phyloP scores from a whole-genome alignment of 2,888 invertebrate species.

The Caenorhabditis sinica region DNA sequence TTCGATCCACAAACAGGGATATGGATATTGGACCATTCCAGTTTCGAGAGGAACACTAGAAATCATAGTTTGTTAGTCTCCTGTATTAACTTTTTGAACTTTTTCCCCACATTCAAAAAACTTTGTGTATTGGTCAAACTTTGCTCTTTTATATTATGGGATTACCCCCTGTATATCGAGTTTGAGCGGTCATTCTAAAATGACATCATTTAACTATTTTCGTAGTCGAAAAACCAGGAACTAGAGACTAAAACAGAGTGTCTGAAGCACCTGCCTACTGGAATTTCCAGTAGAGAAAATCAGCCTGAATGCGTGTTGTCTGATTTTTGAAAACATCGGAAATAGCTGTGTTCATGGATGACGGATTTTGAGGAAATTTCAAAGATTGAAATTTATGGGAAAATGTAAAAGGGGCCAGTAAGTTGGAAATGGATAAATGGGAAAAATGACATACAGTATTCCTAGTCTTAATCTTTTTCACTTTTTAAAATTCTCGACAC shows the following conservation, averaged over 20 bases:
- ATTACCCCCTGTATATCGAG: background rate
- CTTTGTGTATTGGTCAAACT: conserved; percentile 2
- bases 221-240: background rate
- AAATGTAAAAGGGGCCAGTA: too few relatives aligned
- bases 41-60: conserved; percentile 64
- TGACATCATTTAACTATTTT: conserved; percentile 16
- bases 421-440: too few relatives aligned
- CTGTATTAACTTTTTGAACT: background rate
- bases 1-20: conserved; percentile 69
- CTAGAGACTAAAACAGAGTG: background rate
- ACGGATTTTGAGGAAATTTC: too few relatives aligned
- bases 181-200: background rate
- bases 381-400: too few relatives aligned
- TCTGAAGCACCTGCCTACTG: background rate
- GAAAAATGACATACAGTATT: too few relatives aligned
- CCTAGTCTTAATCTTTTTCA: too few relatives aligned
- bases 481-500: background rate
- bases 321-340: background rate
- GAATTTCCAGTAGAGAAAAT: background rate
- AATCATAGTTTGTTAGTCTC: background rate
- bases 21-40: conserved; percentile 77
- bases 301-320: background rate
- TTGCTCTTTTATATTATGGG: background rate
- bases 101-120: background rate
- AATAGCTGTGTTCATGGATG: background rate